Evolutionary conservation across 1,140 invertebrate species (phyloP), one percentile per base, ranked within the genome.

Genomic region (Mycetomoellerius zeteki): DNA sequence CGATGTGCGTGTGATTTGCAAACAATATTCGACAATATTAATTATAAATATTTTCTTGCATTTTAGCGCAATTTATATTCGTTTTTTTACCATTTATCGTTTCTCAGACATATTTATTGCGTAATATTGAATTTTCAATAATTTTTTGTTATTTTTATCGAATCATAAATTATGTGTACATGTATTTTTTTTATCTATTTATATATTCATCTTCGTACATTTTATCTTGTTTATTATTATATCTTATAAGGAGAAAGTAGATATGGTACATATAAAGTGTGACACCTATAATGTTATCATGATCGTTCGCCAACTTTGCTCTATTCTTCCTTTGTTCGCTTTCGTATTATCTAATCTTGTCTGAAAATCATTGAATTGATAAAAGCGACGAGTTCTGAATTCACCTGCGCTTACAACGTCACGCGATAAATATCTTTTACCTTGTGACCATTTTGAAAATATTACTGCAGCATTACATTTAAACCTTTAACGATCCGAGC

Each of bases 311-410:
- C 30, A 69, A 54, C 21, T 81, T n/a, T 54, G n/a, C 2, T 52
- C 43, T 67, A 37, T 21, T 33, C 21, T 76, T 81, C 21, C 47
- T 69, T 69, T 80, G 77, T 80, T 69, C 43, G 7, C 14, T 7
- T 54, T 80, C 30, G 56, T 14, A 0, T 33, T 69, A 81, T 81
- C 77, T 81, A 81, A 81, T 81, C 50, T 56, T 5, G 16, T 24
- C 50, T 81, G 27, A 21, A 54, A 69, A 81, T 71, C 47, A 10
- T n/a, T 81, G 21, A 71, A 81, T 81, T 71, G 64, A 81, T 81
- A 81, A 81, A 71, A 27, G 64, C 30, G 37, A n/a, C 33, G 14
- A 67, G 47, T 80, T 67, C 16, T 37, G 8, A 56, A 56, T 81
- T 54, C 47, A 19, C 30, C 54, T 47, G 21, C 12, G 27, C 62